Conservation (phyloP, 2,888 invertebrate genomes). For the Leptinotarsa peninsularis region DNA sequence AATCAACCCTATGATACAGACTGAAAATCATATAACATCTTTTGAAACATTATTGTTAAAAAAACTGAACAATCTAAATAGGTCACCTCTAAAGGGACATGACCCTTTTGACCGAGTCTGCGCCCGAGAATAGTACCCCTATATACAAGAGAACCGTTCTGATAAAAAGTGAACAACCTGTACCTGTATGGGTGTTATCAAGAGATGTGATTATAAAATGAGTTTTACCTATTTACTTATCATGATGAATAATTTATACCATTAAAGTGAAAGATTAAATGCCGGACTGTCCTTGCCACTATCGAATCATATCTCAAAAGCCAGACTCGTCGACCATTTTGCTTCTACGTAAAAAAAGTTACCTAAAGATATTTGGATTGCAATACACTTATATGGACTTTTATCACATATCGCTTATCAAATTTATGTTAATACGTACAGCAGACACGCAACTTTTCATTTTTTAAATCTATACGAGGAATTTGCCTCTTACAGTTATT, state of each 20-base stretch:
- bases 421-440: conserved; percentile 61
- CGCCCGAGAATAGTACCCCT: conserved; percentile 14
- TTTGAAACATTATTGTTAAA: background rate
- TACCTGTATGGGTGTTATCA: conserved; percentile 40
- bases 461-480: conserved; percentile 49
- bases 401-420: conserved; percentile 62
- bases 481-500: conserved; percentile 49
- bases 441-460: conserved; percentile 59
- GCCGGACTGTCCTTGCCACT: conserved; percentile 62
- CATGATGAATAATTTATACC: conserved; percentile 65
- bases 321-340: conserved; percentile 59
- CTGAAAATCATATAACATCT: background rate
- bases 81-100: background rate
- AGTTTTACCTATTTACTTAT: conserved; percentile 65
- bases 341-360: conserved; percentile 52
- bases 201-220: conserved; percentile 61
- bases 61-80: background rate
- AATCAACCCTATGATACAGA: no score
- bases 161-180: conserved; percentile 51
- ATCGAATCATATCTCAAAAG: conserved; percentile 63
- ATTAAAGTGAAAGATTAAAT: conserved; percentile 65
- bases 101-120: background rate
- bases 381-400: conserved; percentile 58
- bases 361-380: conserved; percentile 61
- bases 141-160: conserved; percentile 42